Evolutionary conservation across 2,888 invertebrate genomes (phyloP).

Genomic region (Athalia rosae): DNA sequence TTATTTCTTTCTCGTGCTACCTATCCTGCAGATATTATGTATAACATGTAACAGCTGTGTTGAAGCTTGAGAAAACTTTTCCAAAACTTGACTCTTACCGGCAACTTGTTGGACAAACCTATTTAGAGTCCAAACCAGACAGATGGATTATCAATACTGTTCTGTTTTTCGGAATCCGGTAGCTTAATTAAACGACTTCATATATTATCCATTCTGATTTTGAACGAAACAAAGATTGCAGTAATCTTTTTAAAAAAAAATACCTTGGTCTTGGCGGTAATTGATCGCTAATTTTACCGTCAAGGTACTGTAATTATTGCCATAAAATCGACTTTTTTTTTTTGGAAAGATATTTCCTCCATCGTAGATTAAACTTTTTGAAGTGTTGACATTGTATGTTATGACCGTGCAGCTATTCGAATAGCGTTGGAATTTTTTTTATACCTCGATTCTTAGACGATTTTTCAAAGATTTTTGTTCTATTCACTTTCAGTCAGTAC

Average conservation of each 20-base stretch:
- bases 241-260: no score
- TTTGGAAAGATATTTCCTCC: background rate
- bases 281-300: no score
- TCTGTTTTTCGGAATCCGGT: no score
- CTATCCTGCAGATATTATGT: constrained; percentile 21
- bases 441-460: background rate
- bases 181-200: no score
- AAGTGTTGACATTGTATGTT: background rate
- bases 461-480: background rate
- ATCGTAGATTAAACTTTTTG: background rate
- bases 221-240: no score
- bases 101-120: constrained; percentile 14
- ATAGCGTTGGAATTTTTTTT: background rate
- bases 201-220: no score
- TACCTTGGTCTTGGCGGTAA: no score
- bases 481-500: constrained; percentile 63
- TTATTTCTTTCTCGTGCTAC: constrained; percentile 12
- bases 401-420: constrained; percentile 10
- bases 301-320: background rate
- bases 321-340: background rate
- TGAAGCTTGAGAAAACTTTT: constrained; percentile 21
- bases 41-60: constrained; percentile 5
- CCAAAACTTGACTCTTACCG: constrained; percentile 9
- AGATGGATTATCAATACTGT: no score
- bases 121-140: background rate